Evolutionary conservation across 2,888 invertebrate species (phyloP), one percentile per base, ranked within the genome.

Genomic region (Bursaphelenchus okinawaensis): DNA sequence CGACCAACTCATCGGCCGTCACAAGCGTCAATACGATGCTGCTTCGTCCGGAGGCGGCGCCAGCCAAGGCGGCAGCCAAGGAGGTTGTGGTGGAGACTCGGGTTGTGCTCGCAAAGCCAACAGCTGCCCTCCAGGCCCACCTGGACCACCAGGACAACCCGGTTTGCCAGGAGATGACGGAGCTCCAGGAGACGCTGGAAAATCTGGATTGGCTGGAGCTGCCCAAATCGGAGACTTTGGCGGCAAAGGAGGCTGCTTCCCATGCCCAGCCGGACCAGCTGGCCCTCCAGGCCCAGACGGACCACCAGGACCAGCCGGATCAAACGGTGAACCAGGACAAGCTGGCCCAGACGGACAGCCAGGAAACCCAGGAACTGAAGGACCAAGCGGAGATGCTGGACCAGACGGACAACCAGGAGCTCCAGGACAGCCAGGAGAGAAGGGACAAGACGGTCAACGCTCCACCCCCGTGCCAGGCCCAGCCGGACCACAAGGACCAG

Each of bases 211-310:
- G 7, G 24, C 68, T 54, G 67, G 65, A 12, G 64, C 31, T 23
- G 40, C 31, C 16, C 67, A 63, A 7, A 28, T 52, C 12, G 52
- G 51, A 16, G 19, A 54, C 64, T 55, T 7, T 55, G 60, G 20
- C 62, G 54, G 19, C 16, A 40, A 40, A 28, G 68, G 68, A 26
- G 72, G 69, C 31, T 75, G 75, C 62, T 71, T 74, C 64, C 65
- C 70, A 58, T 75, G 75, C 61, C 73, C 73, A 19, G 74, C 73
- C 22, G 75, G 75, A 52, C 74, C 75, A 27, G 62, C 71, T 27
- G 76, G 76, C 68, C 65, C 67, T 40, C 61, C 67, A 40, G 77
- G 77, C 68, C 71, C 71, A 52, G 64, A 24, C 19, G 54, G 54
- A 54, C 54, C 24, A 54, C 24, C 24, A 23, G 54, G 54, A 54